These are phyloP conservation scores for Yponomeuta evonymella DNA, from an alignment of 2,888 invertebrate species.

Conservation along the genomic window DNA sequence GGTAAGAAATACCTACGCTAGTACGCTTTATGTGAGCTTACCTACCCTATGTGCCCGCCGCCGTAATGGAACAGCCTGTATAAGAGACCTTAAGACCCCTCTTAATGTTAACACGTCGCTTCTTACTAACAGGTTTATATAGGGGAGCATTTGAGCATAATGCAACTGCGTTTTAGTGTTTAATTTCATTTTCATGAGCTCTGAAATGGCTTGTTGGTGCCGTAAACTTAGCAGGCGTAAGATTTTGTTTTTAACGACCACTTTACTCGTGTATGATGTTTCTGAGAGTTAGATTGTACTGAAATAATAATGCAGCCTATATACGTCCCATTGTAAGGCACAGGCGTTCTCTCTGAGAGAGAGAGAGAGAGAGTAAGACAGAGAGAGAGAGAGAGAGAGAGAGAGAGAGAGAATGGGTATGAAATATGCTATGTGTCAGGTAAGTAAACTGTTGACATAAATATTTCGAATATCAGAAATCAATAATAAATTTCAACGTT, in stretches of 20 bases:
- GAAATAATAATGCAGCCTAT: too few relatives aligned
- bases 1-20: neutral
- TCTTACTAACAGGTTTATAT: slow-evolving; percentile 3
- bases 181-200: neutral
- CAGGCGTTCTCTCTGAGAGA: too few relatives aligned
- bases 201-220: neutral
- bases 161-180: neutral
- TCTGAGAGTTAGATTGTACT: too few relatives aligned
- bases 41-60: neutral
- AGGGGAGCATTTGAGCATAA: neutral
- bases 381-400: too few relatives aligned
- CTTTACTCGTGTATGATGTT: too few relatives aligned
- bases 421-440: too few relatives aligned
- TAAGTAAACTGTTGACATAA: too few relatives aligned
- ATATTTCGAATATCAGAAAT: too few relatives aligned
- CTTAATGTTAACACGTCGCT: neutral
- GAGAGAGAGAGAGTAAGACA: too few relatives aligned
- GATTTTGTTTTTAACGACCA: neutral
- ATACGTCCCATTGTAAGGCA: too few relatives aligned
- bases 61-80: slow-evolving; percentile 1
- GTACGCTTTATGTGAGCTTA: neutral
- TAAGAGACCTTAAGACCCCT: neutral
- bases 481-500: too few relatives aligned
- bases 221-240: neutral
- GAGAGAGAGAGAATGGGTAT: too few relatives aligned